These are phyloP conservation scores for Synaphobranchus kaupii DNA, from an alignment of 2,797 vertebrate species.

Conservation along the genomic window DNA sequence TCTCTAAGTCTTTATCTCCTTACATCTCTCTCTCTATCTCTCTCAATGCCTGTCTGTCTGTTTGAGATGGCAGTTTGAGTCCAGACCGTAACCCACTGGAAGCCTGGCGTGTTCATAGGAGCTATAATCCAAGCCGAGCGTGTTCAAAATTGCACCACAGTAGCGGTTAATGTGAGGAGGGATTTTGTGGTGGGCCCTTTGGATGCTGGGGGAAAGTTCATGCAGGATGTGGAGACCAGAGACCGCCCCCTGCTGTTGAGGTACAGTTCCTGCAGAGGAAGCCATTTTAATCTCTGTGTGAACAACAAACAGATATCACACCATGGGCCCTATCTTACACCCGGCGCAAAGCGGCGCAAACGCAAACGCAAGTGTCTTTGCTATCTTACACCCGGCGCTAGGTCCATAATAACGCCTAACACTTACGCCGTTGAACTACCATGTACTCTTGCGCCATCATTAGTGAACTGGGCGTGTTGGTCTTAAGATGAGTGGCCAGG, in stretches of 20 bases:
- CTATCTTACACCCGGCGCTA: no score
- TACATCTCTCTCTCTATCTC: conserved; percentile 21
- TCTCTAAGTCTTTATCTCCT: neutral
- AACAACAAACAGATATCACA: neutral
- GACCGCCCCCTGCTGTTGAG: conserved; percentile 47
- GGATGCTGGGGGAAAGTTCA: conserved; percentile 30
- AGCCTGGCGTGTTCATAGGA: conserved; percentile 58
- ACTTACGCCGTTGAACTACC: no score
- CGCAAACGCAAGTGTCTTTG: no score
- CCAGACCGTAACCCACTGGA: conserved; percentile 70
- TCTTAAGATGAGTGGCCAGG: no score
- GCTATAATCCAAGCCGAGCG: conserved; percentile 67
- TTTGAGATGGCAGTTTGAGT: conserved; percentile 73
- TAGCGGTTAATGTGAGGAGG: conserved; percentile 67
- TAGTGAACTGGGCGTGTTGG: no score
- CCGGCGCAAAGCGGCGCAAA: no score
- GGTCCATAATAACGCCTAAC: no score
- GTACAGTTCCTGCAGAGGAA: neutral
- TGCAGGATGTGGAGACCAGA: neutral
- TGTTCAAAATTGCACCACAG: conserved; percentile 80
- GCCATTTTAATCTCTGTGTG: neutral
- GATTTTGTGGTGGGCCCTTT: conserved; percentile 56
- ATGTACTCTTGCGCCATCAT: no score
- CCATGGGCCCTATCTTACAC: no score
- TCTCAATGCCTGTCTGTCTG: conserved; percentile 43